Percentiles rank a stretch among this genome's conserved stretches.
These are phyloP conservation scores for Rhinolophus sinicus DNA, from an alignment of 2,113 vertebrate species.

Conservation along the genomic window DNA sequence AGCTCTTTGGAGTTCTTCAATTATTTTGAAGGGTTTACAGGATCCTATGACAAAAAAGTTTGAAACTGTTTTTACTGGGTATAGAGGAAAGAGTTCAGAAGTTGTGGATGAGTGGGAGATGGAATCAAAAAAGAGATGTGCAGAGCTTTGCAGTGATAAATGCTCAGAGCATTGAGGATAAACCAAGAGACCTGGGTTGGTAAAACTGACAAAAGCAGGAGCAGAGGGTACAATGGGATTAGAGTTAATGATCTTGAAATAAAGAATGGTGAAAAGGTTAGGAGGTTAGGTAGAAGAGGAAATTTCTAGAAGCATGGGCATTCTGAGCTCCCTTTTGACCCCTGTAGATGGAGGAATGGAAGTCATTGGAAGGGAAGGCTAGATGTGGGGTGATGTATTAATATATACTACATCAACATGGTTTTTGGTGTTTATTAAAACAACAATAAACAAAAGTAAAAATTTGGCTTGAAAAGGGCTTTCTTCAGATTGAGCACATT, in stretches of 20 bases:
- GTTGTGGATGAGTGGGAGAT: neutral
- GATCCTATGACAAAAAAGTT: neutral
- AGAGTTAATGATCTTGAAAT: slow-evolving; percentile 34
- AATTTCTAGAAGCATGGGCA: neutral
- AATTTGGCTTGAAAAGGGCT: neutral
- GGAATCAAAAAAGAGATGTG: neutral
- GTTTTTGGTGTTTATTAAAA: slow-evolving; percentile 22
- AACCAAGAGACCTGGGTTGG: neutral
- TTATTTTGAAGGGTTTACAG: neutral
- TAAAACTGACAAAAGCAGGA: neutral
- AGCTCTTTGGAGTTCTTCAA: neutral
- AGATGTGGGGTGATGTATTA: neutral
- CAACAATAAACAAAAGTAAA: slow-evolving; percentile 10
- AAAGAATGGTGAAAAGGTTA: neutral
- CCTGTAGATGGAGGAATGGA: neutral
- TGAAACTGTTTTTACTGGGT: neutral
- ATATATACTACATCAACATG: neutral
- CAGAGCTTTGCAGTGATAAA: neutral
- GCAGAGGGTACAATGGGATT: neutral
- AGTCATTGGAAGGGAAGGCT: neutral
- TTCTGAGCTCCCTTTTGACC: neutral
- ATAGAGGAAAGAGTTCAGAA: neutral
- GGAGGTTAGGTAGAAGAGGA: neutral
- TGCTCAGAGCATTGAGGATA: neutral
- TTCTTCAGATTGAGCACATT: slow-evolving; percentile 6